A percentile compares a stretch with the other conserved stretches of the same genome.
phyloP scores from a whole-genome alignment of 2,888 invertebrate species.

The Ophraella communa region DNA sequence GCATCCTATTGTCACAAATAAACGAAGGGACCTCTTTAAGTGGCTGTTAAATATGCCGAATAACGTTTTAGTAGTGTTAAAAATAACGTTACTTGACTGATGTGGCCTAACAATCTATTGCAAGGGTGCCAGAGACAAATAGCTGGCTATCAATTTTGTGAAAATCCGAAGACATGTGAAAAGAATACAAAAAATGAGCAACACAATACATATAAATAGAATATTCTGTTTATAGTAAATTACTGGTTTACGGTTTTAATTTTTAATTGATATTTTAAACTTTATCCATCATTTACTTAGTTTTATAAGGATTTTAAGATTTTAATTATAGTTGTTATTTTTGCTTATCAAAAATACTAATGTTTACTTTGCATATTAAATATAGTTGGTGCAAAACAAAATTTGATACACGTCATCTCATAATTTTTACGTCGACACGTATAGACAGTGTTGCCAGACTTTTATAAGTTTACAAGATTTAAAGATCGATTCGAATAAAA shows the following conservation, averaged over 20 bases:
- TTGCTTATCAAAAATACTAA: too few relatives aligned
- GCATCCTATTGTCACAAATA: constrained; percentile 46
- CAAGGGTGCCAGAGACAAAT: constrained; percentile 53
- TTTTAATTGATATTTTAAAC: too few relatives aligned
- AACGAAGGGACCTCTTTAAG: constrained; percentile 36
- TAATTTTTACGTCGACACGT: too few relatives aligned
- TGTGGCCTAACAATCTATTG: constrained; percentile 48
- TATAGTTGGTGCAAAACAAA: too few relatives aligned
- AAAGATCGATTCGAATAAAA: too few relatives aligned
- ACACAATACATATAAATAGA: background rate
- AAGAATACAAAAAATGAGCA: constrained; percentile 2
- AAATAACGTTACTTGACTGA: constrained; percentile 48
- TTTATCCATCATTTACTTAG: too few relatives aligned
- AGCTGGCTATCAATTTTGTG: constrained; percentile 54
- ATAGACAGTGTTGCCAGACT: too few relatives aligned
- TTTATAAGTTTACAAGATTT: too few relatives aligned
- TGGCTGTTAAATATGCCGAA: constrained; percentile 46
- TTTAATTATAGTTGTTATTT: too few relatives aligned
- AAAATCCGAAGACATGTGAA: constrained; percentile 24
- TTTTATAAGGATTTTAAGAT: too few relatives aligned
- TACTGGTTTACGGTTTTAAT: background rate
- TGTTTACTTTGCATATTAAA: too few relatives aligned
- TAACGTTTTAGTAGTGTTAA: constrained; percentile 54
- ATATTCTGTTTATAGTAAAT: background rate
- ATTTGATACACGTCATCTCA: too few relatives aligned